phyloP scores from a whole-genome alignment of 1,140 invertebrate species.

The Ganaspis sp. region DNA sequence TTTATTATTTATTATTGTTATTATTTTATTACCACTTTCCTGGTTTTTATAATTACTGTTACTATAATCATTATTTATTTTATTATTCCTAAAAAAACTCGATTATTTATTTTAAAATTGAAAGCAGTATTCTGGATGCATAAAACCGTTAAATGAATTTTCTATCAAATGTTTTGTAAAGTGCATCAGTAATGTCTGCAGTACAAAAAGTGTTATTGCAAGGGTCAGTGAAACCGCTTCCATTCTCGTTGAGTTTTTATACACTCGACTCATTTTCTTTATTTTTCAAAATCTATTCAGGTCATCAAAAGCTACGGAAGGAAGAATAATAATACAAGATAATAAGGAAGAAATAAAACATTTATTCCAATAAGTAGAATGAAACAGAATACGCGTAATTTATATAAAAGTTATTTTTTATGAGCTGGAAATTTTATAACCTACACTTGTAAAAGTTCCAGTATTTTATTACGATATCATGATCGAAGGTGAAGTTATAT shows the following conservation, averaged over 20 bases:
- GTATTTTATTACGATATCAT: constrained; percentile 8
- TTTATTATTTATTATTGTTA: no score
- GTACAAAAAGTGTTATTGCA: neutral
- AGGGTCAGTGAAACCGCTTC: neutral
- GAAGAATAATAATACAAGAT: no score
- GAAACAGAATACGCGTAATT: neutral
- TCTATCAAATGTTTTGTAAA: neutral
- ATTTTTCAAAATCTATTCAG: neutral
- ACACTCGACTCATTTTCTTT: neutral
- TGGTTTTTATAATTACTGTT: no score
- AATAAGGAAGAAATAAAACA: no score
- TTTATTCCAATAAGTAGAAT: neutral
- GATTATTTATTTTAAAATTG: no score
- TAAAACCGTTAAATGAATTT: neutral
- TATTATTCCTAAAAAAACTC: no score
- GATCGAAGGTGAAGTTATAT: constrained; percentile 10
- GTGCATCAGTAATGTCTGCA: neutral
- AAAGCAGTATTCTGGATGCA: no score
- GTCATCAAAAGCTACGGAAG: neutral
- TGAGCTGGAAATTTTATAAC: neutral
- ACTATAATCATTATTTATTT: no score
- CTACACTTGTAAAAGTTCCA: neutral
- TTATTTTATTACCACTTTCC: no score
- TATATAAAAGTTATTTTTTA: neutral
- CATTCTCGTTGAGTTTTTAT: neutral